These are phyloP conservation scores for Diabrotica balteata DNA, from an alignment of 2,888 invertebrate species.

Conservation along the genomic window DNA sequence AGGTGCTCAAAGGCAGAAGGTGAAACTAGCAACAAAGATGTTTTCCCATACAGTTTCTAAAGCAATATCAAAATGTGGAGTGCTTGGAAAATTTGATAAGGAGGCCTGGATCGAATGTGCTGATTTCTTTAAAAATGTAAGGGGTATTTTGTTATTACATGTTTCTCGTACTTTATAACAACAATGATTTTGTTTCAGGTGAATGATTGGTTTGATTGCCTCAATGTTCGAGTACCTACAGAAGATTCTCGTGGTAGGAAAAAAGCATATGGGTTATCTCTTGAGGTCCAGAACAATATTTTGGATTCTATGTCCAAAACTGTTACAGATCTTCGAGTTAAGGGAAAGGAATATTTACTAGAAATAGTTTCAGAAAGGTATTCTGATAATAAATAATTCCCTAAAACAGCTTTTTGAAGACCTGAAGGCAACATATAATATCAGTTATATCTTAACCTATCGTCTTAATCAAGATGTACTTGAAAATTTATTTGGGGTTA, in stretches of 20 bases:
- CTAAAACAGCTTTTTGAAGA: neutral
- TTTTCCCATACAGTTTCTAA: no score
- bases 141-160: no score
- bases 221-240: constrained; percentile 19
- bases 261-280: constrained; percentile 7
- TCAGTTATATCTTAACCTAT: no score
- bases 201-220: constrained; percentile 25
- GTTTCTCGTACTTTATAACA: neutral
- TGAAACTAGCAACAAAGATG: no score
- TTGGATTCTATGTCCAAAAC: neutral
- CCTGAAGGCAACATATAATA: neutral
- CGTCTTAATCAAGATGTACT: no score
- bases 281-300: constrained; percentile 5
- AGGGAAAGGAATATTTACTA: neutral
- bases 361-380: neutral
- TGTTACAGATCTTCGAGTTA: neutral
- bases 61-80: no score
- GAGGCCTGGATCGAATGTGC: no score
- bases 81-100: no score
- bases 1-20: no score
- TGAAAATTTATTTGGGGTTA: no score
- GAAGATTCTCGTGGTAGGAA: constrained; percentile 9
- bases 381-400: neutral
- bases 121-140: no score
- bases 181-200: constrained; percentile 2